Conservation (phyloP, 1,140 invertebrate genomes). For the Epicauta chinensis region DNA sequence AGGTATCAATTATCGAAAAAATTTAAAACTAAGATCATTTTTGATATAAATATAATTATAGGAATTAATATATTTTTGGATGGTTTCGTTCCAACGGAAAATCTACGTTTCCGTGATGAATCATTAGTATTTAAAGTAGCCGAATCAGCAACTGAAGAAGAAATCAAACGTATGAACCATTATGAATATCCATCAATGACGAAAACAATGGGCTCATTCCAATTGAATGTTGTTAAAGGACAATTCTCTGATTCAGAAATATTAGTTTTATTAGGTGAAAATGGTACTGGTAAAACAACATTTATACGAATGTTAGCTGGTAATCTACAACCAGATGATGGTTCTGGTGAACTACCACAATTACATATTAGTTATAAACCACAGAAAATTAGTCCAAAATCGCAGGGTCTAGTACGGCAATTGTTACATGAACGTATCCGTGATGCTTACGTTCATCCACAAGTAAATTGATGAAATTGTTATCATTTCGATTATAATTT, state of each 20-base stretch:
- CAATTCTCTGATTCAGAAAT: constrained; percentile 99
- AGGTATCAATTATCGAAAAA: constrained; percentile 52
- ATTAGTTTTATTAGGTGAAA: constrained; percentile 96
- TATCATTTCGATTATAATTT: constrained; percentile 6
- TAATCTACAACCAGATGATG: constrained; percentile 85
- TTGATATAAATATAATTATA: constrained; percentile 43
- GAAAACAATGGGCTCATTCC: constrained; percentile 80
- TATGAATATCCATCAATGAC: constrained; percentile 91
- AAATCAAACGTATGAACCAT: constrained; percentile 92
- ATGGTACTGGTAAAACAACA: constrained; percentile 99
- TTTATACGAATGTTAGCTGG: constrained; percentile 98
- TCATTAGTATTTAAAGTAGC: constrained; percentile 97
- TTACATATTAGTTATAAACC: constrained; percentile 99
- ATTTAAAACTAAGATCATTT: not conserved
- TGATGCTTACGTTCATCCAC: constrained; percentile 95
- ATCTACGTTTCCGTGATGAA: constrained; percentile 95
- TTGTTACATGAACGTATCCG: constrained; percentile 94
- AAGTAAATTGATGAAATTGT: constrained; percentile 49
- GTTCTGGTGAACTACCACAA: constrained; percentile 77
- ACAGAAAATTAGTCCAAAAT: constrained; percentile 99
- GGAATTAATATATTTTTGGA: constrained; percentile 99
- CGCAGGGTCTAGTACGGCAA: constrained; percentile 84
- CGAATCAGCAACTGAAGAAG: constrained; percentile 95
- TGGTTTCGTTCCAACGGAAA: constrained; percentile 99
- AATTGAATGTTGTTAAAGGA: constrained; percentile 74